Base-by-base conservation (phyloP, 92 coral and sea anemone species). In the Meandrina meandrites region DNA sequence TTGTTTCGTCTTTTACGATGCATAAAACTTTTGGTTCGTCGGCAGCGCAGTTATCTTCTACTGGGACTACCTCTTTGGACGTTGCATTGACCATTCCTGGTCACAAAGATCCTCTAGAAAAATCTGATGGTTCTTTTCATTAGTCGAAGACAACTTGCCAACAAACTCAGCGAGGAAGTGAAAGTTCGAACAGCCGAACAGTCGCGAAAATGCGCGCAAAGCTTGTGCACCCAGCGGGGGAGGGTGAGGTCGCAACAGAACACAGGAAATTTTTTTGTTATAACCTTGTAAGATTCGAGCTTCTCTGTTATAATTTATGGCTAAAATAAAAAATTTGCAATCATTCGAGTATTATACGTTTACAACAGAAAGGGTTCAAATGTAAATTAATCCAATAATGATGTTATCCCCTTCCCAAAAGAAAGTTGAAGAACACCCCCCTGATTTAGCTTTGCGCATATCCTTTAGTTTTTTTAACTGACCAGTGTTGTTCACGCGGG, bases 1-100 rank as follows among this genome's bases (percentile, higher is more conserved):
- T 86, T 15, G 98, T 97, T 62, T 95, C 99, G 84, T 97, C 99
- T 58, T 91, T 92, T 27, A 97, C 88, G 76, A 97, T 91, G 75
- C 99, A 97, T 37, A 95, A 58, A 56, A 95, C 98, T 69, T 81
- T 85, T 66, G 98, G 93, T 85, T 93, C 98, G 14, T 94, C 96
- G 58, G 90, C 90, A 0, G 77, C 70, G 83, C 85, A 64, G 66
- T 84, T 53, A 86, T 88, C 87, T 53, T 93, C 88, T 3, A 93
- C 94, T 50, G 96, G 78, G 34, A 94, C 98, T 69, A 94, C 90
- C 27, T 89, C 86, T 70, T 68, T 87, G 57, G 93, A 79, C 47
- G 88, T 88, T 50, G 89, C 95, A 92, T 88, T 71, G 90, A 92
- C 95, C 95, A 92, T 92, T 83, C 80, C 95, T 87, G 88, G 90